Percentiles rank a stretch among this genome's conserved stretches.
phyloP scores from a whole-genome alignment of 1,140 invertebrate species.

The Heliothis virescens region DNA sequence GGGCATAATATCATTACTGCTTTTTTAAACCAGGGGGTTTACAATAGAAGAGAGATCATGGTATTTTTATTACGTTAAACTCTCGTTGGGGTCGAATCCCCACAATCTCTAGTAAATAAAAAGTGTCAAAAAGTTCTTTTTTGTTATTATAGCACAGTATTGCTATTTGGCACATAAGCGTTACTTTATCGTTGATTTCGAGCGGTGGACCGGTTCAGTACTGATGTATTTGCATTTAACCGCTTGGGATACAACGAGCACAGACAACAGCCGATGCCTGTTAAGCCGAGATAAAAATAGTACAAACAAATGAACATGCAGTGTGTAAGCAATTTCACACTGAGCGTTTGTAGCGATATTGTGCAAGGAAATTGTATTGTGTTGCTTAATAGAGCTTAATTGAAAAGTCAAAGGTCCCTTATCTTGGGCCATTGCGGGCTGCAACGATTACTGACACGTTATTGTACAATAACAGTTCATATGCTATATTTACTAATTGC shows the following conservation, averaged over 20 bases:
- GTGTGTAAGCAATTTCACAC: conserved; percentile 51
- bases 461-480: conserved; percentile 16
- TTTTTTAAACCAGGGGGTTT: conserved; percentile 22
- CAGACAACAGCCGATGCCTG: conserved; percentile 50
- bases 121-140: conserved; percentile 32
- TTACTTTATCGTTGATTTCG: conserved; percentile 63
- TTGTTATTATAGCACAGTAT: conserved; percentile 48
- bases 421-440: conserved; percentile 49
- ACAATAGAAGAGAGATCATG: conserved; percentile 21
- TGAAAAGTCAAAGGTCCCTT: conserved; percentile 61
- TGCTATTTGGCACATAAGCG: conserved; percentile 60
- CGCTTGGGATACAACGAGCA: conserved; percentile 54
- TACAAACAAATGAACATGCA: conserved; percentile 48
- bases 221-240: conserved; percentile 72
- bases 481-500: conserved; percentile 45
- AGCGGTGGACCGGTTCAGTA: conserved; percentile 68
- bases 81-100: conserved; percentile 47
- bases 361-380: conserved; percentile 56
- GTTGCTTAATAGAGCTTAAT: conserved; percentile 62
- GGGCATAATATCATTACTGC: conserved; percentile 33
- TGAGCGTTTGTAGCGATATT: conserved; percentile 50
- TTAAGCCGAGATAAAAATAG: conserved; percentile 54
- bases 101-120: conserved; percentile 52
- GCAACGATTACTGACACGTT: conserved; percentile 56
- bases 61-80: conserved; percentile 26